Base-by-base conservation (phyloP, 2,797 vertebrate genomes). In the Pseudochromis fuscus region DNA sequence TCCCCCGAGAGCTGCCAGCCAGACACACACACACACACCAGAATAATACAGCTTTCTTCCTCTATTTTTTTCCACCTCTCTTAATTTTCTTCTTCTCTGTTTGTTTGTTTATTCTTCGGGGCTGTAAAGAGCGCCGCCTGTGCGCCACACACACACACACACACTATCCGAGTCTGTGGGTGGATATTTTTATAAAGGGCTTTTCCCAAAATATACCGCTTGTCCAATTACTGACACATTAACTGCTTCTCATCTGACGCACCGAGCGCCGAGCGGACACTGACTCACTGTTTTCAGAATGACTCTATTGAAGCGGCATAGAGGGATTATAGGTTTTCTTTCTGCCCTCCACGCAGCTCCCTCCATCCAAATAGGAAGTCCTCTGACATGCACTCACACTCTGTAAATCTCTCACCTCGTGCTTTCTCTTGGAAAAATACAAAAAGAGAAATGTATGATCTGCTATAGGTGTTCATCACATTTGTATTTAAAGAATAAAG, bases 401-500 rank as follows among this genome's bases (percentile, higher is more conserved):
- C 95, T 93, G 94, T 96, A 97, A 98, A 98, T 97, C 94, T 95
- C 92, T 91, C 82, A 92, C 95, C 93, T 95, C 91, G 83, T 95
- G 93, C 94, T 94, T 94, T 92, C 92, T 49, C 38, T 51, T 48
- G 67, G 73, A 79, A 78, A 82, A 70, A 62, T 63, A n/a, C n/a
- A n/a, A 7, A 27, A 68, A 56, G 63, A 61, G 42, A 71, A 74
- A 70, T 60, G 59, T 61, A 68, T 52, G 30, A 66, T 74, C 52
- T 63, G 48, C 53, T 44, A 44, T 57, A 72, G 50, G 42, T 40
- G n/a, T 70, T 76, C 45, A 38, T 52, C 31, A 44, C 30, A 50
- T 68, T 48, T 72, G 30, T 48, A 44, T 71, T 68, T 38, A 44
- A 65, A 68, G 5, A 58, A 52, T 61, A 30, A 56, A 55, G 35